phyloP scores from a whole-genome alignment of 2,113 vertebrate species.

The Anolis carolinensis region DNA sequence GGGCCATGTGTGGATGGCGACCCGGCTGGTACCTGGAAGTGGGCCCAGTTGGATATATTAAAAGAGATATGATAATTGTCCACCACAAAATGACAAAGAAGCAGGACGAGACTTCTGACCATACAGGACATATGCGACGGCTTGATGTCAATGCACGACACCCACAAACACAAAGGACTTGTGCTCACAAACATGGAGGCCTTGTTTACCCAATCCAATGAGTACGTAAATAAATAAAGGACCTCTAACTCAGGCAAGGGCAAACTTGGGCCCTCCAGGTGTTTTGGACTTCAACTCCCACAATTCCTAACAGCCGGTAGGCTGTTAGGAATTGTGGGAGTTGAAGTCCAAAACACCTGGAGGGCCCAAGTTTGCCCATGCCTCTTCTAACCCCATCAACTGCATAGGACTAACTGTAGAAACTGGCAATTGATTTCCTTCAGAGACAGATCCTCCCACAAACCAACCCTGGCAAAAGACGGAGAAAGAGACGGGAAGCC shows the following conservation, averaged over 20 bases:
- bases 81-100: not conserved
- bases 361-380: no score
- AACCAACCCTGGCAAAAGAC: not conserved
- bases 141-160: no score
- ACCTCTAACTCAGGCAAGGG: no score
- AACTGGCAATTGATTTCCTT: not conserved
- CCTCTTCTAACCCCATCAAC: no score
- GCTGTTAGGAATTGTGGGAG: no score
- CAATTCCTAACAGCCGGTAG: no score
- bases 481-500: not conserved
- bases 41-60: no score
- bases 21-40: not conserved
- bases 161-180: not conserved
- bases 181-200: not conserved
- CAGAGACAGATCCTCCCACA: not conserved
- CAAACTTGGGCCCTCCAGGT: no score
- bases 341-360: no score
- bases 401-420: no score
- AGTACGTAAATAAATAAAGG: no score
- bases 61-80: not conserved
- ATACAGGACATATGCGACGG: not conserved
- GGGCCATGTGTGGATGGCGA: not conserved
- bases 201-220: not conserved
- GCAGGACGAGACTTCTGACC: not conserved
- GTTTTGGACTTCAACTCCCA: no score